Evolutionary conservation across 2,113 vertebrate genomes (phyloP), one percentile per base, ranked within the genome.

Genomic region (Marcusenius ussheri): DNA sequence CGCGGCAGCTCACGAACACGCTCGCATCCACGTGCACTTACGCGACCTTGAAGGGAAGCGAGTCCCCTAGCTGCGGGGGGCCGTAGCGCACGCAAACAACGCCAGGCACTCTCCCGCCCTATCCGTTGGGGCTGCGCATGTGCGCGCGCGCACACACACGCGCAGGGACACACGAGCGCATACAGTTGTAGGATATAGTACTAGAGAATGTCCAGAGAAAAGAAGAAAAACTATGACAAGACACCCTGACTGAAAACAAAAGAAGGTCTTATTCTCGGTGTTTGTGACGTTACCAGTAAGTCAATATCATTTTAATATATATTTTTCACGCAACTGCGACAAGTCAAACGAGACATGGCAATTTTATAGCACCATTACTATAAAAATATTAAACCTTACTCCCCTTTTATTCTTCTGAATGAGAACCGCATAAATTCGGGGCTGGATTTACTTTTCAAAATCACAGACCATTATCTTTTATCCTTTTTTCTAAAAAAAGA

Each of bases 381-480:
- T 92, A 49, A 91, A 91, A 50, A 88, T 92, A 93, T 93, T 92
- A 90, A 90, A 91, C 93, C 90, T 91, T 87, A 47, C 89, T 91
- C 90, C 27, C 66, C 49, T 80, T 66, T 85, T 70, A 86, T 45
- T 85, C 86, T 46, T 84, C n/a, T 70, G 91, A 93, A 93, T 90
- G 88, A 89, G 90, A 90, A 35, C 87, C 21, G 49, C 62, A 90
- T 88, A 90, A 88, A 90, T 91, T 89, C 88, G 86, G 90, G 92
- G 56, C 87, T 49, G 87, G 88, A 89, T 90, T 88, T 91, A 13
- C 45, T 91, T 92, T 91, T 91, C 90, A 90, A 90, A 91, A 90
- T 93, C 92, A 91, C 90, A 91, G 53, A 88, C 85, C 90, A 93
- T 92, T 92, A 88, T 93, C 91, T 94, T 94, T 94, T 89, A 93